phyloP scores from a whole-genome alignment of 2,888 invertebrate genomes.

The Tipula unca region DNA sequence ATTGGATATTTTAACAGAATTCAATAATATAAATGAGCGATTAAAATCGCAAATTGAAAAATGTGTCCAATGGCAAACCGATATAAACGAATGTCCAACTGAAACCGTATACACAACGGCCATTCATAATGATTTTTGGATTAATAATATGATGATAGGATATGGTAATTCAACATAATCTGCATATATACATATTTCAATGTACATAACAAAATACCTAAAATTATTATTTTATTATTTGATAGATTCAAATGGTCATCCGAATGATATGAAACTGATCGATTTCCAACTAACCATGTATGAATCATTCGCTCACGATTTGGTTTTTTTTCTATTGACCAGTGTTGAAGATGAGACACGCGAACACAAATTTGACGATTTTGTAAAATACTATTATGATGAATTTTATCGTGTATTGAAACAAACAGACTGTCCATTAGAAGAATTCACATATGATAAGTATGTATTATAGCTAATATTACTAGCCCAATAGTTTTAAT shows the following conservation, averaged over 20 bases:
- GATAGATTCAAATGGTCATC: slow-evolving; percentile 35
- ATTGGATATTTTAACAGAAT: slow-evolving; percentile 20
- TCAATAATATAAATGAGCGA: slow-evolving; percentile 26
- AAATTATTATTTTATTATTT: too few relatives aligned
- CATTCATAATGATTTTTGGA: slow-evolving; percentile 52
- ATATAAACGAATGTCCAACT: slow-evolving; percentile 31
- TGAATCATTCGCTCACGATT: slow-evolving; percentile 45
- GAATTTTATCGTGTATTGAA: slow-evolving; percentile 42
- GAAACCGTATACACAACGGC: slow-evolving; percentile 46
- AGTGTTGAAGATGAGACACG: slow-evolving; percentile 44
- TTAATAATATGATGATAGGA: slow-evolving; percentile 51
- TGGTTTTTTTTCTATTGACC: slow-evolving; percentile 48
- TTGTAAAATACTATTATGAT: slow-evolving; percentile 47
- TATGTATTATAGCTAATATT: slow-evolving; percentile 31
- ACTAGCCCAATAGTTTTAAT: background rate
- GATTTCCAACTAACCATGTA: slow-evolving; percentile 51
- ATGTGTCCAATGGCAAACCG: slow-evolving; percentile 29
- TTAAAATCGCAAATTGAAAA: slow-evolving; percentile 28
- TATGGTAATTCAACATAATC: slow-evolving; percentile 33
- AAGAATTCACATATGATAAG: slow-evolving; percentile 39
- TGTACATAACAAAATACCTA: too few relatives aligned
- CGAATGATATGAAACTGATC: slow-evolving; percentile 47
- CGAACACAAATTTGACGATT: slow-evolving; percentile 42
- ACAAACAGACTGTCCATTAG: slow-evolving; percentile 38
- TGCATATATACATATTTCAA: background rate